Base-by-base conservation (phyloP, 1,140 invertebrate genomes). In the Yoshiicerus persimilis region DNA sequence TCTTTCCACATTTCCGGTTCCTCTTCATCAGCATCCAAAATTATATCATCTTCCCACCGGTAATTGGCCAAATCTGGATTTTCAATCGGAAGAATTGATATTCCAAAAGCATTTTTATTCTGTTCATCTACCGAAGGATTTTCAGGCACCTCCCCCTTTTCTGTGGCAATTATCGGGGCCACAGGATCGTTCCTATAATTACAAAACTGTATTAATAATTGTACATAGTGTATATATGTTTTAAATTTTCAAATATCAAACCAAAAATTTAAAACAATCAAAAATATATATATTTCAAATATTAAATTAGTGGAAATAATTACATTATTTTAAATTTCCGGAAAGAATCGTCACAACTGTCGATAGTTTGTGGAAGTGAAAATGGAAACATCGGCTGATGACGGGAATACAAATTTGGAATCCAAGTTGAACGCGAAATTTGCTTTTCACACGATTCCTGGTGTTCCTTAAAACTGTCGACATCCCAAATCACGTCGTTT, bases 401-500 rank as follows among this genome's bases (percentile, higher is more conserved):
- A 5, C 25, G 27, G 3, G 66, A 70, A 32, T 13, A 3, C 25
- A 16, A 32, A 32, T 25, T 70, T 8, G 66, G 66, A 9, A 70
- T 32, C 66, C 66, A 70, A 32, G 2, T 13, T 13, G 27, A 32
- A 30, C 25, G 32, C 2, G 25, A 10, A 70, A 20, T 70, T 13
- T n/a, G 16, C 32, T 70, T 66, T 0, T 1, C 1, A 1, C 9
- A 11, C 9, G 38, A 6, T 2, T 62, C 5, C 4, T 23, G 0
- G 62, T 10, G 66, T 30, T 70, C 39, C 93, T 97, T 98, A 77
- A 98, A 97, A 91, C 99, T 97, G 91, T 98, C 97, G 1, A 97
- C 97, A 93, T 99, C 97, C 97, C 98, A 99, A 75, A 99, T 98
- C 25, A 99, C 96, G 91, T 99, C 98, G 92, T 99, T 97, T 93